Base-by-base conservation (phyloP, 1,140 invertebrate genomes). In the Rhagoletis pomonella region DNA sequence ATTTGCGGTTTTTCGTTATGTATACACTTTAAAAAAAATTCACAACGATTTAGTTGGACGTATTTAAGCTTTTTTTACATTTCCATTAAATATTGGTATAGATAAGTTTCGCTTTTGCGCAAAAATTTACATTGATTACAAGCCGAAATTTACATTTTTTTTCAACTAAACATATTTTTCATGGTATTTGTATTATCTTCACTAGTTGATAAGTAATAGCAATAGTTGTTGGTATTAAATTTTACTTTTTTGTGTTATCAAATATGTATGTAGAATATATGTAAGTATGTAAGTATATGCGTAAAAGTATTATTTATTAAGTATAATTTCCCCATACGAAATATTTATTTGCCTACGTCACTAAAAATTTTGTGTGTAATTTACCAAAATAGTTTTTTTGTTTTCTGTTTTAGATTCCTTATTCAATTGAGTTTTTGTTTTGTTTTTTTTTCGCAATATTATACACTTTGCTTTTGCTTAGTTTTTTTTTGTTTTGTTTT, bases 121-220 rank as follows among this genome's bases (percentile, higher is more conserved):
- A 69, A 39, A 69, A 19, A 69, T 69, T 17, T n/a, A 47, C 29
- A 47, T 17, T 50, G 44, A 44, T 77, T 55, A 81, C 19, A 81
- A 81, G 73, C 73, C 73, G n/a, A 81, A 81, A 58, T 81, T 29
- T 73, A 4, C 0, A n/a, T 73, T 81, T 55, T 81, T 55, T 55
- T 19, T 19, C 47, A 81, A 81, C 73, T 81, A 81, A 81, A 81
- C 19, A n/a, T 50, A n/a, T 81, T 55, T 55, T 47, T 42, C 67
- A 6, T 17, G 39, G 7, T 81, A 81, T 81, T 47, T 55, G 44
- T 73, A 9, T 81, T 44, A 19, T n/a, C n/a, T 50, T 50, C n/a
- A 81, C 19, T 81, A 81, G 73, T 81, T 81, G 55, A 81, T 81
- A 81, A 19, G 47, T 81, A 81, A 81, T 47, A 81, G 67, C 39